These are phyloP conservation scores for Microcebus murinus DNA, from an alignment of 2,113 vertebrate genomes.

Conservation along the genomic window DNA sequence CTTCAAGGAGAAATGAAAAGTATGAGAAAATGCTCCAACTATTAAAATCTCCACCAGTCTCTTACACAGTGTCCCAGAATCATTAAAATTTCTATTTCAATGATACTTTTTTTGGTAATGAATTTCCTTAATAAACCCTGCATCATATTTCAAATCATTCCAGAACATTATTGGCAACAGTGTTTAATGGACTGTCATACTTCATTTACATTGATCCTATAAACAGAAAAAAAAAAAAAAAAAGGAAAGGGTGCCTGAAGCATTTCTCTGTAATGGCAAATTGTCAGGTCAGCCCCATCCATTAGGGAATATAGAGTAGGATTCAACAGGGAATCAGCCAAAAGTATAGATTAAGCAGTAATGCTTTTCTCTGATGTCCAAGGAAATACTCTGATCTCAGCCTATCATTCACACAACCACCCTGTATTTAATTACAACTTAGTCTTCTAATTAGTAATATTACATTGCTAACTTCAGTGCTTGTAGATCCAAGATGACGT, in stretches of 20 bases:
- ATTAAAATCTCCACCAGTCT: slow-evolving; percentile 43
- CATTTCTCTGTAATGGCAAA: slow-evolving; percentile 7
- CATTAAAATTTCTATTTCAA: slow-evolving; percentile 44
- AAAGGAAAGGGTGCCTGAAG: neutral
- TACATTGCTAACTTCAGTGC: slow-evolving; percentile 65
- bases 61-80: neutral
- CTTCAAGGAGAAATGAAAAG: slow-evolving; percentile 53
- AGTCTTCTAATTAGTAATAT: slow-evolving; percentile 63
- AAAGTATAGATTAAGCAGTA: neutral
- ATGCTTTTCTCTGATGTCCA: neutral
- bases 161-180: slow-evolving; percentile 60
- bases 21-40: neutral
- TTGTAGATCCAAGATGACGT: slow-evolving; percentile 36
- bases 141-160: slow-evolving; percentile 25
- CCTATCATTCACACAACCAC: slow-evolving; percentile 43
- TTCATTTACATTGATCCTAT: slow-evolving; percentile 74
- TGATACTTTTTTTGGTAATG: slow-evolving; percentile 7
- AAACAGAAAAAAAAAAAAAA: slow-evolving; percentile 49
- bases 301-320: neutral
- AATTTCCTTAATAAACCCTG: slow-evolving; percentile 41
- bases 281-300: neutral
- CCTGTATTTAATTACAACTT: slow-evolving; percentile 75
- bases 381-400: slow-evolving; percentile 43
- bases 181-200: slow-evolving; percentile 69
- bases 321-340: neutral